Percentiles rank a stretch among this genome's conserved stretches.
These are phyloP conservation scores for Pteruthius melanotis DNA, from an alignment of 2,113 vertebrate species.

Conservation along the genomic window DNA sequence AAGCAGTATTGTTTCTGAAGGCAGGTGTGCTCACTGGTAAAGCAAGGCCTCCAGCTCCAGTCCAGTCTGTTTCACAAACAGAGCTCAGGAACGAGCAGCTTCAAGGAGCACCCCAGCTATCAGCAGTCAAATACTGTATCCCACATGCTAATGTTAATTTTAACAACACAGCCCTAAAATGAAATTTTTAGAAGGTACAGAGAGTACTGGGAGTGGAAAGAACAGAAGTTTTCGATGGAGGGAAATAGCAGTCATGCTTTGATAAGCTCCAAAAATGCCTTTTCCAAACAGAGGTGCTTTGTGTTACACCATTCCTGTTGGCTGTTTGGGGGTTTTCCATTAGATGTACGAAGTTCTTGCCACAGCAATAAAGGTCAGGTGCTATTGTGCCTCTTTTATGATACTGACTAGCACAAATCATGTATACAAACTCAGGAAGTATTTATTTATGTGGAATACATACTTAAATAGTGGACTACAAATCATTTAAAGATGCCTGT, in stretches of 20 bases:
- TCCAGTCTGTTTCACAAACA: not conserved
- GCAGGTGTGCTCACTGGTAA: not conserved
- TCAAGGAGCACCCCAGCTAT: not conserved
- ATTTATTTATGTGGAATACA: conserved; percentile 47
- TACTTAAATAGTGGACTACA: conserved; percentile 28
- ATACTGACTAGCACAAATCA: conserved; percentile 8
- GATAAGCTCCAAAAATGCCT: not conserved
- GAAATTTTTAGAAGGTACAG: not conserved
- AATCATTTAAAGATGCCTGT: conserved; percentile 55
- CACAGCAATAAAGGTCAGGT: conserved; percentile 9
- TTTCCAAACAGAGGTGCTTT: conserved; percentile 7
- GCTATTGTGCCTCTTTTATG: conserved; percentile 26
- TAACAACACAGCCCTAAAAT: not conserved
- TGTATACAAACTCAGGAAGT: conserved; percentile 40
- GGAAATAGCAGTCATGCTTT: not conserved
- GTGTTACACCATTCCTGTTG: not conserved
- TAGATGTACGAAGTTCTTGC: conserved; percentile 5
- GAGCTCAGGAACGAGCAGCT: not conserved
- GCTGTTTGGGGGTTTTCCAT: not conserved
- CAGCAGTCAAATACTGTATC: not conserved
- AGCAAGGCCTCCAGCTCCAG: not conserved
- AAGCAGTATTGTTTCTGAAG: not conserved
- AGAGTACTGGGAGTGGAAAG: not conserved
- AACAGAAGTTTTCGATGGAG: not conserved
- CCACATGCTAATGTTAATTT: not conserved